Base-by-base conservation (phyloP, 2,797 vertebrate genomes). In the Labeo calbasu region DNA sequence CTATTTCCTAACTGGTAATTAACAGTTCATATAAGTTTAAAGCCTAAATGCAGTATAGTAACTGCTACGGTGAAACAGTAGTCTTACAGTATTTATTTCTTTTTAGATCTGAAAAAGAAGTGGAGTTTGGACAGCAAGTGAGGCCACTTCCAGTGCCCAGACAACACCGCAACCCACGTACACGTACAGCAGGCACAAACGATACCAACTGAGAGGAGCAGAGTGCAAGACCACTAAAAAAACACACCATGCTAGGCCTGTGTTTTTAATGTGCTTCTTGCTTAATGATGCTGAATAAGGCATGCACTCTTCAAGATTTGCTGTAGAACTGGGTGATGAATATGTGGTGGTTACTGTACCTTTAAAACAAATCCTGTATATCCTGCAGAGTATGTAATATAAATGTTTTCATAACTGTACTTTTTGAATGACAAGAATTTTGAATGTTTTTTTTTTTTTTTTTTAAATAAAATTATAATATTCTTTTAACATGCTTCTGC, bases 121-220 rank as follows among this genome's bases (percentile, higher is more conserved):
- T 77, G 76, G 89, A 72, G 88, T 82, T 90, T 84, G 90, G 84
- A 80, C 85, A 68, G 76, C 81, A 78, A 88, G 89, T 77, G 86
- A 92, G 89, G 84, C 91, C 90, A 50, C 80, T 91, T 61, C 76
- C 87, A 63, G 88, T 84, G 79, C 82, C 86, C 83, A 82, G 83
- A 77, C 86, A 91, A 28, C 82, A 88, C 69, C 73, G 83, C 88
- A 88, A 80, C 4, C 2, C 8, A 15, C 84, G 25, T n/a, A 81
- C 48, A 19, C 50, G 9, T 81, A 53, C 73, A 21, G 15, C 21
- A 82, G 36, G 21, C 28, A 15, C 25, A 0, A 21, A 66, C 19
- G 21, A 82, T 78, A n/a, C 23, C 63, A 55, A 23, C 36, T 53
- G 80, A 86, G 84, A 87, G 84, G 2, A 11, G 53, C n/a, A 21